Percentiles rank a stretch among this genome's conserved stretches.
Evolutionary conservation across 2,797 vertebrate genomes (phyloP).

Genomic region (Hylomyscus alleni): DNA sequence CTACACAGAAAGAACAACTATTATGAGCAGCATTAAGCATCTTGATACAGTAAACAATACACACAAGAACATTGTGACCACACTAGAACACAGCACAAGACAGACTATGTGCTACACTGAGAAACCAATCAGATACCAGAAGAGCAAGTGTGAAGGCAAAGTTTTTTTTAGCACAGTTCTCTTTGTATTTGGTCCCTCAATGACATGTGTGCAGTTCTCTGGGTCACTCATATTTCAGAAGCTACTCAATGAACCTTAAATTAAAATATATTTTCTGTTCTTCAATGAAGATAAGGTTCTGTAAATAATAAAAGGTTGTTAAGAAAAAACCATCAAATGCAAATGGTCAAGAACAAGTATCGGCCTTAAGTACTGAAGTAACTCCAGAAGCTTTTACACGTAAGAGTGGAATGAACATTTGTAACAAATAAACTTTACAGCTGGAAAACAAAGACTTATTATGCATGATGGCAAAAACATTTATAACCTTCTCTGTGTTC

Average conservation of each 20-base stretch:
- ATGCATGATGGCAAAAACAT: neutral
- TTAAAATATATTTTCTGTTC: constrained; percentile 36
- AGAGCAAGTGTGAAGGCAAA: constrained; percentile 67
- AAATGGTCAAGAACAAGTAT: neutral
- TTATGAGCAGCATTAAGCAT: neutral
- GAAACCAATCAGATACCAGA: constrained; percentile 15
- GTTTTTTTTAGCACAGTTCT: neutral
- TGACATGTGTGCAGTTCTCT: constrained; percentile 9
- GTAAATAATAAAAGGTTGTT: constrained; percentile 11
- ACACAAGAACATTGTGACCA: neutral
- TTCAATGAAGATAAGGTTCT: constrained; percentile 12
- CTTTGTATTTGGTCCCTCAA: constrained; percentile 77
- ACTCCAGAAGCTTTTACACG: neutral
- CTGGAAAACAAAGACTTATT: neutral
- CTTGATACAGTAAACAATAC: neutral
- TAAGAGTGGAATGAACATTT: neutral
- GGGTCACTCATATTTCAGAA: neutral
- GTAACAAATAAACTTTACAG: neutral
- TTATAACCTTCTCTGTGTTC: neutral
- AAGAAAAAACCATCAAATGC: neutral
- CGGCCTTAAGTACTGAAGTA: neutral
- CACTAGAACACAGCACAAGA: neutral
- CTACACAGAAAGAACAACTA: neutral
- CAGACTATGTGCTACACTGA: neutral
- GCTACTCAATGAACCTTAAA: neutral